phyloP scores from a whole-genome alignment of 2,113 vertebrate species.

The Poeciliopsis prolifica region DNA sequence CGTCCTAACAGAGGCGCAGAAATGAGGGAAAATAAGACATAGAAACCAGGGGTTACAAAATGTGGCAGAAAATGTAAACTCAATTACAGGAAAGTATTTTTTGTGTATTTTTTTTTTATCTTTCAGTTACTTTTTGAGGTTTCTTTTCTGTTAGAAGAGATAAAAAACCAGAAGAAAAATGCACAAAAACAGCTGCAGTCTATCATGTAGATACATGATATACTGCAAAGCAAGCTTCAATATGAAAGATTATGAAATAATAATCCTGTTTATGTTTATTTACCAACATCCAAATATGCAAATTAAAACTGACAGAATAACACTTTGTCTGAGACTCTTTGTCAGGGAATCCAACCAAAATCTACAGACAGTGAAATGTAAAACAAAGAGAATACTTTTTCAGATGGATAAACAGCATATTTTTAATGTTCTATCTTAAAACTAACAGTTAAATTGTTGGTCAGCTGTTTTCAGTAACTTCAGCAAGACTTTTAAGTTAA shows the following conservation, averaged over 20 bases:
- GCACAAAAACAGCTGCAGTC: background rate
- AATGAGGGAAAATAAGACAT: background rate
- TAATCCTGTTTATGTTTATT: background rate
- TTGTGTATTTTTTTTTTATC: background rate
- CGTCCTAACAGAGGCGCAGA: constrained; percentile 78
- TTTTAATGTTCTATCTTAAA: no score
- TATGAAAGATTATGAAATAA: background rate
- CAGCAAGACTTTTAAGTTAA: no score
- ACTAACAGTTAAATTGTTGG: no score
- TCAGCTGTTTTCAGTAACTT: no score
- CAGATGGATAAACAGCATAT: no score
- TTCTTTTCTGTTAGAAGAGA: background rate
- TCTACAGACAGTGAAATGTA: background rate
- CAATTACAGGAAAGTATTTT: background rate
- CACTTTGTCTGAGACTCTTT: background rate
- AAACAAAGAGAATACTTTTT: background rate
- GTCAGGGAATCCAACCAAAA: no score
- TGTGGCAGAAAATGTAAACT: background rate
- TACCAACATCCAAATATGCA: background rate
- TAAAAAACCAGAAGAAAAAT: no score
- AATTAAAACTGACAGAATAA: background rate
- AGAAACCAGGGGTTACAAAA: background rate
- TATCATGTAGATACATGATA: background rate
- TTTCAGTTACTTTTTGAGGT: background rate
- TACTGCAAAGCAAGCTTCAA: background rate